These are phyloP conservation scores for Physella acuta DNA, from an alignment of 1,140 invertebrate species.

Conservation along the genomic window DNA sequence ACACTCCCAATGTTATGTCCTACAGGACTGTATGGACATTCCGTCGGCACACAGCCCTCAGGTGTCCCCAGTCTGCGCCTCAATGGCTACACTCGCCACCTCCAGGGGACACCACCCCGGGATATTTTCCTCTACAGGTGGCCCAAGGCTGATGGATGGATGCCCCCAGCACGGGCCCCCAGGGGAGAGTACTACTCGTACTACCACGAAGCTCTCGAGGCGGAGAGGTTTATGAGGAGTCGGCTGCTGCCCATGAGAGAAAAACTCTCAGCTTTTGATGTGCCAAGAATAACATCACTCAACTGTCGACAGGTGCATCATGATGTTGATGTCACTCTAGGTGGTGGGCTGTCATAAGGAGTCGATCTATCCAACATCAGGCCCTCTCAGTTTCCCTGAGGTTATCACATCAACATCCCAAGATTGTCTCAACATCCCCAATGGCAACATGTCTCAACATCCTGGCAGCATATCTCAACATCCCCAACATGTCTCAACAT, in stretches of 20 bases:
- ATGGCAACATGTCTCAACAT: too few species aligned
- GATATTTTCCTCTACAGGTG: conserved; percentile 46
- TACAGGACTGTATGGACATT: conserved; percentile 44
- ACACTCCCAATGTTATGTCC: conserved; percentile 11
- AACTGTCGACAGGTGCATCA: conserved; percentile 9
- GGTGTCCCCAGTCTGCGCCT: conserved; percentile 41
- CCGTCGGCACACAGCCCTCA: conserved; percentile 38
- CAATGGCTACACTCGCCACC: conserved; percentile 46
- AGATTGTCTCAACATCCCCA: too few species aligned
- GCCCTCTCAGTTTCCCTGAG: too few species aligned
- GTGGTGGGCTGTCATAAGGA: conserved; percentile 12
- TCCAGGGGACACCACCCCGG: conserved; percentile 46
- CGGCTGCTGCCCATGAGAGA: not conserved
- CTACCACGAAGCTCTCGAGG: conserved; percentile 23
- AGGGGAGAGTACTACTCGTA: conserved; percentile 51
- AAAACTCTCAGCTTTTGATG: conserved; percentile 18
- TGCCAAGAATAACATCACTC: conserved; percentile 18
- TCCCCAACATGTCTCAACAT: too few species aligned
- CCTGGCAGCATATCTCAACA: too few species aligned
- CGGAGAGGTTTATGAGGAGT: conserved; percentile 21
- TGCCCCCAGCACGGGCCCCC: conserved; percentile 35
- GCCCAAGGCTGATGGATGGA: conserved; percentile 46
- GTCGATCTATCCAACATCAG: not conserved
- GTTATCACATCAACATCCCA: too few species aligned
- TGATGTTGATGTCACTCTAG: conserved; percentile 19